Base-by-base conservation (phyloP, 2,797 vertebrate species). In the Xiphorhynchus erythropygius region DNA sequence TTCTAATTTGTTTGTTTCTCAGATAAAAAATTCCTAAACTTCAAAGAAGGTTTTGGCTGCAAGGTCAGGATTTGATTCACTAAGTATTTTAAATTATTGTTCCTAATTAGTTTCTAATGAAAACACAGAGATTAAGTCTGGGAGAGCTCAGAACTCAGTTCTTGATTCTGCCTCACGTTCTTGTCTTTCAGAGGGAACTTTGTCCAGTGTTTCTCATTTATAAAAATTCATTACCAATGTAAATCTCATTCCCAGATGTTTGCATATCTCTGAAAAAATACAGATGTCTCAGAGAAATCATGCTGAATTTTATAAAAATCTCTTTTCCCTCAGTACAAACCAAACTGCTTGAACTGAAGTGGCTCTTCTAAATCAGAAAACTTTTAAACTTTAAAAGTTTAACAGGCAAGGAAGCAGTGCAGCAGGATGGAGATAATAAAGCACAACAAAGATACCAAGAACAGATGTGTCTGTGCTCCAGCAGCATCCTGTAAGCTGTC, bases 71-170 rank as follows among this genome's bases (percentile, higher is more conserved):
- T 87, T 80, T 89, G 28, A 24, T 57, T 92, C 49, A 37, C 24
- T 77, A 47, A 68, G 10, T 89, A 65, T 84, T 92, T 85, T 37
- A 65, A 71, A 81, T 93, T 33, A 37, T 49, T 52, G 7, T 84
- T 93, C 50, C 33, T 75, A 52, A 62, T 75, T 59, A 80, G 18
- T 85, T 87, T 91, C n/a, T 91, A 57, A 89, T 91, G 47, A 89
- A 84, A 73, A 5, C 7, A 7, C 44, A 16, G 25, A 65, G 14
- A 59, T 81, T 41, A 64, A 46, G 18, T 46, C 62, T 67, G 32
- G 13, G 50, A 79, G 41, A 90, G 35, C 33, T 88, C 59, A 64
- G 77, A 84, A 91, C 69, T 63, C 74, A 47, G 13, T 83, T 56
- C 32, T 91, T 86, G 47, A 76, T 88, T 93, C 55, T 96, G 24